These are phyloP conservation scores for Drosophila jambulina DNA, from an alignment of 1,140 invertebrate genomes.

Conservation along the genomic window DNA sequence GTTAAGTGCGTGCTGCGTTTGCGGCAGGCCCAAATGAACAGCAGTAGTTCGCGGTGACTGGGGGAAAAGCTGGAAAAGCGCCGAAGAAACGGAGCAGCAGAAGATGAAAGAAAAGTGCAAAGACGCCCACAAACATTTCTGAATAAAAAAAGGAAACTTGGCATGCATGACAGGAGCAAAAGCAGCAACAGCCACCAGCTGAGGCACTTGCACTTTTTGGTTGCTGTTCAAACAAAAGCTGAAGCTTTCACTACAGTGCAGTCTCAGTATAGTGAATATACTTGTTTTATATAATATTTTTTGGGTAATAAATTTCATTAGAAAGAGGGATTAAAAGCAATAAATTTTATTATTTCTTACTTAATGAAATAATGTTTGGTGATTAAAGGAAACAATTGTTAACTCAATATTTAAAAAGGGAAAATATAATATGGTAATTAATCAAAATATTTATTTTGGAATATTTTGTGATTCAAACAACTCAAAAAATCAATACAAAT, in stretches of 20 bases:
- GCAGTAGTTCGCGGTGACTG: background rate
- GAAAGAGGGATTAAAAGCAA: too few species aligned
- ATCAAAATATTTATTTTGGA: background rate
- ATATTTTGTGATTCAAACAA: background rate
- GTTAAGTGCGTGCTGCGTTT: conserved; percentile 81
- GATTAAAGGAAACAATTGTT: background rate
- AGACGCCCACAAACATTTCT: conserved; percentile 71
- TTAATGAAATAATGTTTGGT: background rate
- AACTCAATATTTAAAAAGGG: background rate
- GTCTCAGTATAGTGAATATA: too few species aligned
- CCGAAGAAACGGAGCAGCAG: conserved; percentile 29
- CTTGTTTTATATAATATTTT: background rate
- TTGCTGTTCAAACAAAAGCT: conserved; percentile 68
- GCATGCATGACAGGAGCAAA: conserved; percentile 63
- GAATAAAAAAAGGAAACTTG: conserved; percentile 60
- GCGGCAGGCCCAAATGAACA: conserved; percentile 73
- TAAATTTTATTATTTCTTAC: background rate
- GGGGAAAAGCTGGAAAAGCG: conserved; percentile 18
- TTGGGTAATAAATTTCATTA: background rate
- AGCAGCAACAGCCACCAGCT: conserved; percentile 36
- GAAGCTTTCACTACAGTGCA: conserved; percentile 31
- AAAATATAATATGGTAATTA: background rate
- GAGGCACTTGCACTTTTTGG: conserved; percentile 78
- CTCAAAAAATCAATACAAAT: background rate
- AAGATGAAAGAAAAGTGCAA: conserved; percentile 62